Percentiles rank a stretch among this genome's conserved stretches.
These are phyloP conservation scores for Cygnus olor DNA, from an alignment of 2,797 vertebrate genomes.

Conservation along the genomic window DNA sequence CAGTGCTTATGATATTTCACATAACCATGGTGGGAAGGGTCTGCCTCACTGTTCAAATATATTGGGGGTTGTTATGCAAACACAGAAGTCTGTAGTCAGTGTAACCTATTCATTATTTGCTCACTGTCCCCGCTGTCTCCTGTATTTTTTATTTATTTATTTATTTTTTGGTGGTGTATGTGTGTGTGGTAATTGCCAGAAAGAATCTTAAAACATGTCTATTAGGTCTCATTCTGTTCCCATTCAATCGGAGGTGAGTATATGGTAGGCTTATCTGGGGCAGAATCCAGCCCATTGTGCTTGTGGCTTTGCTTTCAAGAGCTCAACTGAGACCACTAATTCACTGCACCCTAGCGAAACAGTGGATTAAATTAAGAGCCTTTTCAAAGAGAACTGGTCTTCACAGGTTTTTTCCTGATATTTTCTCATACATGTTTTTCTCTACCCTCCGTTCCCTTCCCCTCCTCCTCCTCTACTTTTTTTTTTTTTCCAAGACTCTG, in stretches of 20 bases:
- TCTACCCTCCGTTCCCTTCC: too few relatives aligned
- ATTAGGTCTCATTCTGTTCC: neutral
- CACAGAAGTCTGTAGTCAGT: neutral
- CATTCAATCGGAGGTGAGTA: neutral
- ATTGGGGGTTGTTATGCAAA: neutral
- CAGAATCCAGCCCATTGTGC: slow-evolving; percentile 18
- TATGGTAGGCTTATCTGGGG: neutral
- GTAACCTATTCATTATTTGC: neutral
- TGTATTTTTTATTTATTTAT: neutral
- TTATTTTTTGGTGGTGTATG: too few relatives aligned
- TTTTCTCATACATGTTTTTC: neutral
- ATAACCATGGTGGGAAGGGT: neutral
- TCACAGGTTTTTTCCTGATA: neutral
- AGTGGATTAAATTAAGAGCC: neutral
- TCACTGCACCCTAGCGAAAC: neutral
- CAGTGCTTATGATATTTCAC: neutral
- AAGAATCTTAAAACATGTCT: neutral
- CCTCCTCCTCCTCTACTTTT: too few relatives aligned
- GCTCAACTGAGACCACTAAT: neutral
- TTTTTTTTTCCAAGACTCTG: neutral
- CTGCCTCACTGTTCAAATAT: neutral
- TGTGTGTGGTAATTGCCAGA: neutral
- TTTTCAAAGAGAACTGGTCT: slow-evolving; percentile 5
- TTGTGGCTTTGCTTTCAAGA: slow-evolving; percentile 10
- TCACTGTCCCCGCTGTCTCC: too few relatives aligned